phyloP scores from a whole-genome alignment of 2,888 invertebrate species.

The Chrysina gloriosa region DNA sequence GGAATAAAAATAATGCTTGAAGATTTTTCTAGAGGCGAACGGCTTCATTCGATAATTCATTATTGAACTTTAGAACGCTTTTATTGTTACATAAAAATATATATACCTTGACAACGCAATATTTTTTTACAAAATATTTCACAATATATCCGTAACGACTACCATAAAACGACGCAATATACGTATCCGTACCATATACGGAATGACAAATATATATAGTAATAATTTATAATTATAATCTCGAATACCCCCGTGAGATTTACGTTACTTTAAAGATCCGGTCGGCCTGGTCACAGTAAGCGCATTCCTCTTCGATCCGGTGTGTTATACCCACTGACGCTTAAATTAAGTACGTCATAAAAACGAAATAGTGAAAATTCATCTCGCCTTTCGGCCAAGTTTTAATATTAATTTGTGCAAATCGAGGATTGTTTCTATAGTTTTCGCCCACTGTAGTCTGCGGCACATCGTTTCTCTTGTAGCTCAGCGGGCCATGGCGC shows the following conservation, averaged over 20 bases:
- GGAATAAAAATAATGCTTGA: too few relatives aligned
- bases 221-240: constrained; percentile 37
- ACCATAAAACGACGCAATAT: constrained; percentile 32
- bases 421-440: constrained; percentile 44
- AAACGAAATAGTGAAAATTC: constrained; percentile 24
- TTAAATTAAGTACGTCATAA: background rate
- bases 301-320: background rate
- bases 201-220: constrained; percentile 35
- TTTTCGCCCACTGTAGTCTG: constrained; percentile 40
- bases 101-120: constrained; percentile 13
- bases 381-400: constrained; percentile 11
- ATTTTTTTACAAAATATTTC: constrained; percentile 30
- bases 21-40: background rate
- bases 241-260: constrained; percentile 31
- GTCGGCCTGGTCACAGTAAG: background rate
- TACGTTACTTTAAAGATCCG: constrained; percentile 14
- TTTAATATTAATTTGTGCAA: constrained; percentile 50
- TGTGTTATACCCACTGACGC: too few relatives aligned
- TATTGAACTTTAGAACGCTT: background rate
- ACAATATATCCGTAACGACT: constrained; percentile 23
- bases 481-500: constrained; percentile 46
- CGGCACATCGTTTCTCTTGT: constrained; percentile 41
- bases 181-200: constrained; percentile 7
- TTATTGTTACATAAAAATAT: constrained; percentile 27
- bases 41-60: background rate